Percentiles rank a stretch among this genome's conserved stretches.
Conservation (phyloP, 2,113 vertebrate species). For the Agapornis roseicollis region DNA sequence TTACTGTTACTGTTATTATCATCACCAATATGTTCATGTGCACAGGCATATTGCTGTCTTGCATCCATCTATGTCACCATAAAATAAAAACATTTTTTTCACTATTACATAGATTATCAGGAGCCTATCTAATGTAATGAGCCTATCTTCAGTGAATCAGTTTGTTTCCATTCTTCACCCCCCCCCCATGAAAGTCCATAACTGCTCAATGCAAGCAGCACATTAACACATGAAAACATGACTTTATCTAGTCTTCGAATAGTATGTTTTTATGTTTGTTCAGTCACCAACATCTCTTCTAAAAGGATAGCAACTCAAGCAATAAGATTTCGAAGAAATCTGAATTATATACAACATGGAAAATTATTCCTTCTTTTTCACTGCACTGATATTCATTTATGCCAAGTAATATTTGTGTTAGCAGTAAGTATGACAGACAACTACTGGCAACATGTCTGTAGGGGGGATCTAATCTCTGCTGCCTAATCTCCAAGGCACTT, state of each 20-base stretch:
- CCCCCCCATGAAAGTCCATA: accelerated
- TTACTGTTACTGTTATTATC: background rate
- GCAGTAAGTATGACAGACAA: background rate
- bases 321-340: background rate
- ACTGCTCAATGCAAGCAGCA: background rate
- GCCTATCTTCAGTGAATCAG: background rate
- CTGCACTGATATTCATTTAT: background rate
- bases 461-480: background rate
- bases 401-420: background rate
- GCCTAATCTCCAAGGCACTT: background rate
- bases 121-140: background rate
- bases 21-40: background rate
- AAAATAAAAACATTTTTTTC: background rate
- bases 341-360: background rate
- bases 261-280: background rate
- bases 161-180: background rate
- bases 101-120: background rate
- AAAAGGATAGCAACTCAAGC: background rate
- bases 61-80: background rate
- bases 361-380: background rate
- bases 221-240: background rate
- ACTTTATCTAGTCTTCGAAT: background rate
- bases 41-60: background rate
- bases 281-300: background rate
- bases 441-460: background rate